phyloP scores from a whole-genome alignment of 2,888 invertebrate genomes.

The Folsomia candida region DNA sequence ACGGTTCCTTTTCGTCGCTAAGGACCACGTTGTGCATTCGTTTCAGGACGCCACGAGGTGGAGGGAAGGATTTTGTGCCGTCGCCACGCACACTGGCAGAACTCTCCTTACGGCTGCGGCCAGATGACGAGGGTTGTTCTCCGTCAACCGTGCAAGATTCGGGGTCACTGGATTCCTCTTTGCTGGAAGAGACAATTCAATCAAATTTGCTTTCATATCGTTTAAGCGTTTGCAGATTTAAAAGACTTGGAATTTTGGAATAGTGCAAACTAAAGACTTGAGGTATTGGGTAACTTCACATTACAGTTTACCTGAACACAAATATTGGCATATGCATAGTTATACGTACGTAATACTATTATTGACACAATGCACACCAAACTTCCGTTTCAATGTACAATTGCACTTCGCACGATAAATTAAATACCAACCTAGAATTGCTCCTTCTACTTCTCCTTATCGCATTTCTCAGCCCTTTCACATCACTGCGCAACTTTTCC shows the following conservation, averaged over 20 bases:
- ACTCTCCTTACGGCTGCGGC: constrained; percentile 31
- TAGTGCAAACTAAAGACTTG: too few species aligned
- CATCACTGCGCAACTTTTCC: constrained; percentile 78
- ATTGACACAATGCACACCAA: not conserved
- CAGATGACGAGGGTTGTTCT: constrained; percentile 22
- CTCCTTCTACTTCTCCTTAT: constrained; percentile 60
- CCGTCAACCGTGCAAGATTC: constrained; percentile 38
- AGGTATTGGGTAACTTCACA: too few species aligned
- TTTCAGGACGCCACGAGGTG: constrained; percentile 63
- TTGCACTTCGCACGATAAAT: not conserved
- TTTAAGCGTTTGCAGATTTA: too few species aligned
- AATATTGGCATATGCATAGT: too few species aligned
- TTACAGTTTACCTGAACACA: too few species aligned
- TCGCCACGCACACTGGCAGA: constrained; percentile 12
- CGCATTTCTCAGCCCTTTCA: constrained; percentile 67
- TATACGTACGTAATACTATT: not conserved
- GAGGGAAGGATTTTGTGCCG: constrained; percentile 25
- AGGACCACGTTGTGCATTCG: constrained; percentile 70
- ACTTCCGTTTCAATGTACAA: not conserved
- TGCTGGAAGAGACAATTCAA: constrained; percentile 31
- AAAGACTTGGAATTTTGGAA: too few species aligned
- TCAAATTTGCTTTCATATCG: too few species aligned
- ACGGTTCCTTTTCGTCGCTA: constrained; percentile 56
- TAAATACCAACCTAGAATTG: constrained; percentile 52
- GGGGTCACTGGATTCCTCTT: constrained; percentile 50